Evolutionary conservation across 2,888 invertebrate species (phyloP), one percentile per base, ranked within the genome.

Genomic region (Drosophila barbarae): DNA sequence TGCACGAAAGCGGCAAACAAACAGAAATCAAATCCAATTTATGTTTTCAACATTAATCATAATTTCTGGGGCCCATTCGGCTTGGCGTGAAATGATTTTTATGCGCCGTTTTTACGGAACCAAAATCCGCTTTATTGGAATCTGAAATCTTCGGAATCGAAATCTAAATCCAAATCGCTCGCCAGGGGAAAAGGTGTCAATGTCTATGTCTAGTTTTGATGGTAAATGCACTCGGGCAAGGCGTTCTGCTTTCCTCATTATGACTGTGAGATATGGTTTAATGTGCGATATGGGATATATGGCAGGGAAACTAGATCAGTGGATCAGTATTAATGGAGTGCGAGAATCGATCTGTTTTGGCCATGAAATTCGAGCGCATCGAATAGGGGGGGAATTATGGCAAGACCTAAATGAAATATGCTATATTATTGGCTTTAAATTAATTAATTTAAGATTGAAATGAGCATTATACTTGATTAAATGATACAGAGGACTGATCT

Each of bases 11-110:
- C 66, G 67, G 73, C 73, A 75, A 78, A 74, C 80, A 82, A 84
- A 84, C 77, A 80, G 60, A 84, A 82, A 82, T 77, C 77, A 84
- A 81, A 79, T 74, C 75, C 60, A 82, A 81, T 79, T 77, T 76
- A 71, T 67, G 69, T 67, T 74, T 71, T 72, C 70, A 72, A 75
- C 83, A 84, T 81, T 81, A 84, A 84, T 81, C 85, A 81, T 81
- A 73, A 84, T 81, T 81, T 82, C 36, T 39, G 63, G 60, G 35
- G 67, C 35, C 35, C 51, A 59, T 52, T 21, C 46, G 36, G 49
- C 26, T 44, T 49, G 76, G 84, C 84, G 82, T 79, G 84, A 79
- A 84, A 81, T 76, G 73, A 71, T 78, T 76, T 84, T 84, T 79
- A 84, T 81, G 70, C 82, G 79, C 74, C 70, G 68, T 78, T 84